Percentiles rank a stretch among this genome's conserved stretches.
Conservation (phyloP, 2,113 vertebrate genomes). For the Spilogale gracilis region DNA sequence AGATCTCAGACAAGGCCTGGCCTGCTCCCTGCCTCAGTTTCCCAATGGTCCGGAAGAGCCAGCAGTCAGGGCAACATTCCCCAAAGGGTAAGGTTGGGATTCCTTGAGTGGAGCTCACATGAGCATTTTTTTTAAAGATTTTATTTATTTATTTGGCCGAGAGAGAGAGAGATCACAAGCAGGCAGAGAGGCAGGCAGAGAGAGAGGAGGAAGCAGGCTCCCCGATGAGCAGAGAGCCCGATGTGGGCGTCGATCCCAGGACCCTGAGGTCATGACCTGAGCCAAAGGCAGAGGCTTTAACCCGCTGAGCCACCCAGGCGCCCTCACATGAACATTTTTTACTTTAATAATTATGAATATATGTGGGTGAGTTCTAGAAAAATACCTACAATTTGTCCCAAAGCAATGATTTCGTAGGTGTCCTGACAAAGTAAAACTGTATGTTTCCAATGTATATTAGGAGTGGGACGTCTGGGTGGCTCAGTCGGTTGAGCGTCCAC, state of each 20-base stretch:
- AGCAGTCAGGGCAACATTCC: neutral
- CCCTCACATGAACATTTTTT: neutral
- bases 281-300: too few relatives aligned
- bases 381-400: neutral
- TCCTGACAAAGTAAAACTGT: neutral
- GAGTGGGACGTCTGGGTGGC: neutral
- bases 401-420: neutral
- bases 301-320: too few relatives aligned
- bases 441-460: neutral
- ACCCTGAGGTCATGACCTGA: too few relatives aligned
- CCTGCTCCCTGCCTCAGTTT: neutral
- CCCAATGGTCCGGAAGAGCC: neutral
- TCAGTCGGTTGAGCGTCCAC: fast-evolving
- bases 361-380: neutral
- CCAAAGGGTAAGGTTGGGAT: neutral
- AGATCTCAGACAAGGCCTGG: neutral
- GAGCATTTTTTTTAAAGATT: neutral
- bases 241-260: too few relatives aligned
- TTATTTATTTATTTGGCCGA: too few relatives aligned
- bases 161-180: too few relatives aligned
- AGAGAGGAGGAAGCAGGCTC: too few relatives aligned
- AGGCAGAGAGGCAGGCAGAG: too few relatives aligned
- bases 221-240: too few relatives aligned
- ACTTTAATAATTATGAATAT: neutral
- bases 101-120: neutral